Base-by-base conservation (phyloP, 2,113 vertebrate genomes). In the Pantherophis guttatus region DNA sequence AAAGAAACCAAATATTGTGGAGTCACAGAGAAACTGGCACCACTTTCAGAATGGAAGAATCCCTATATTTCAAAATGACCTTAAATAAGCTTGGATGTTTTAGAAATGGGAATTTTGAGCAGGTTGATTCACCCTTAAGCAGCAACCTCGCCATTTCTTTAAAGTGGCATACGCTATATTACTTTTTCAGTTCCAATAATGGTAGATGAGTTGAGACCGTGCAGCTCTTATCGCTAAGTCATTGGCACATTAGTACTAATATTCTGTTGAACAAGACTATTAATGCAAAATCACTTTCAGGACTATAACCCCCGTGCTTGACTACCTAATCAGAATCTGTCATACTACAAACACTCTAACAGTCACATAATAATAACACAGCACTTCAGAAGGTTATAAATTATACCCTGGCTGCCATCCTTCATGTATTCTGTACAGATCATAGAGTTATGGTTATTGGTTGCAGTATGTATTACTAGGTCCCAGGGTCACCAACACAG, bases 361-460 rank as follows among this genome's bases (percentile, higher is more conserved):
- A 97, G 95, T 95, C 96, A 95, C 92, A 95, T 96, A 94, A 97
- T 96, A 96, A 97, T 96, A 96, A 96, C 95, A 96, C 93, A 96
- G 96, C 91, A 94, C 91, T 96, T 81, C 58, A 93, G 65, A 95
- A 86, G 95, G 91, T 95, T 94, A 95, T 96, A 96, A 96, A 96
- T 94, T 96, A 92, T 59, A 93, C 26, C 94, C 88, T 91, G 96
- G 94, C 91, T 95, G 93, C 89, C 93, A 94, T 97, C 91, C 93
- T 92, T 97, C 95, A 97, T 1, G 0, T 90, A 94, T 94, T 94
- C 90, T 94, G 59, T 92, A 93, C 0, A 91, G 92, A 96, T 95
- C 94, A 96, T 57, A 81, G 92, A 96, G 91, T 95, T 95, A 92
- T 95, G 91, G 96, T 97, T 94, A 93, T 95, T 95, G 93, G 96